Base-by-base conservation (phyloP, 2,797 vertebrate genomes). In the Epinephelus awoara region DNA sequence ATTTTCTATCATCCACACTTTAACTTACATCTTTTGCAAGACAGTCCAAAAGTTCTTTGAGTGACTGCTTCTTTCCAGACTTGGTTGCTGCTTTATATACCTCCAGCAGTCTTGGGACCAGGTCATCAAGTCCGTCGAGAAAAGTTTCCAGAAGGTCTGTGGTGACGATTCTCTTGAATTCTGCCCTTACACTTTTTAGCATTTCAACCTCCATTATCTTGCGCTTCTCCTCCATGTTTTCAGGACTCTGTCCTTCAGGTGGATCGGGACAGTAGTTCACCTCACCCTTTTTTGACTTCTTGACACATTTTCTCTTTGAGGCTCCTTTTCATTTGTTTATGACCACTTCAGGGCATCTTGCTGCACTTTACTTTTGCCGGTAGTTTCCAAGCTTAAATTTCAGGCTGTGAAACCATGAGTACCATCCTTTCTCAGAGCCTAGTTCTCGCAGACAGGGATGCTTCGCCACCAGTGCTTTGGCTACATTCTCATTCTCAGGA, bases 381-480 rank as follows among this genome's bases (percentile, higher is more conserved):
- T 58, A 66, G 21, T 75, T 67, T 67, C 63, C 17, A 3, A 67
- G 51, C 18, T 67, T 66, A 61, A 67, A 61, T n/a, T 79, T 72
- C 38, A 66, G 69, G 17, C 77, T 67, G 63, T 79, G 69, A 55
- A 79, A 67, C 68, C 40, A 38, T 1, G 11, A 54, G 19, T 56
- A 49, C 50, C 55, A 62, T 17, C 70, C 70, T 5, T 50, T 56
- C 1, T 21, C 54, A 25, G 52, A 54, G 40, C 65, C 71, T 19
- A 52, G 51, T 1, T 80, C 71, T 8, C 3, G 2, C 18, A 68
- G 57, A 64, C 50, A 18, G 29, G 70, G 70, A 67, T 67, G 64
- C 61, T 47, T 73, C 34, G 57, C 21, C 42, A 62, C 42, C 0
- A 63, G 62, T 2, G 57, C 50, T 44, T 56, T 68, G 27, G 70